Base-by-base conservation (phyloP, 2,797 vertebrate species). In the Mormyrus hasselquistii region DNA sequence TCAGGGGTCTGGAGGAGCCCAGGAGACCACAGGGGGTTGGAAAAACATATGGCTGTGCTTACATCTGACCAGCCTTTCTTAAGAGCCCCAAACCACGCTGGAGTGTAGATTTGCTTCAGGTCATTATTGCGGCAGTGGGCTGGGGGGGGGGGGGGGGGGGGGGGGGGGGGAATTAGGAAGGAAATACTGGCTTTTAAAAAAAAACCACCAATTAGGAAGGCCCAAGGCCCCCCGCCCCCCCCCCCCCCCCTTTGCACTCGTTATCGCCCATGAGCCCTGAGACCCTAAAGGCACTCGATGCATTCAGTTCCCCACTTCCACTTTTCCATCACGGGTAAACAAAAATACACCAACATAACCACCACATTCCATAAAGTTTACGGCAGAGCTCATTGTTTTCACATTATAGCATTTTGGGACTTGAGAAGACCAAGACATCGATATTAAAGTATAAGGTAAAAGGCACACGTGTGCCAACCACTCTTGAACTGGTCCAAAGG, bases 21-120 rank as follows among this genome's bases (percentile, higher is more conserved):
- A 96, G 95, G 95, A 95, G 95, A 93, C 91, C 93, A 85, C 89
- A 79, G 53, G 89, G 95, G 95, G 93, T 91, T 91, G 91, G 90
- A 94, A 93, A 89, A 94, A 94, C 96, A 96, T 96, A 94, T 95
- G 95, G 95, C 96, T 90, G 76, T 49, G 57, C 87, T 90, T 90
- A 90, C 87, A 84, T 85, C 34, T 62, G 34, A 85, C 22, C 87
- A 38, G 47, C 65, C 85, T 53, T 65, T 79, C 76, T 65, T 85
- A 57, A 57, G 59, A 84, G 73, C 89, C 76, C 22, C 57, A 69
- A 85, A 84, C 87, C 55, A 90, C 19, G 76, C 55, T 84, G 86
- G 76, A 87, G 25, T 69, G 19, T 16, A 53, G 55, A 84, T 84
- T 65, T 85, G 86, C 76, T 88, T 79, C 87, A 88, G 89, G 52